Evolutionary conservation across 2,113 vertebrate species (phyloP), one percentile per base, ranked within the genome.

Genomic region (Oncorhynchus keta): DNA sequence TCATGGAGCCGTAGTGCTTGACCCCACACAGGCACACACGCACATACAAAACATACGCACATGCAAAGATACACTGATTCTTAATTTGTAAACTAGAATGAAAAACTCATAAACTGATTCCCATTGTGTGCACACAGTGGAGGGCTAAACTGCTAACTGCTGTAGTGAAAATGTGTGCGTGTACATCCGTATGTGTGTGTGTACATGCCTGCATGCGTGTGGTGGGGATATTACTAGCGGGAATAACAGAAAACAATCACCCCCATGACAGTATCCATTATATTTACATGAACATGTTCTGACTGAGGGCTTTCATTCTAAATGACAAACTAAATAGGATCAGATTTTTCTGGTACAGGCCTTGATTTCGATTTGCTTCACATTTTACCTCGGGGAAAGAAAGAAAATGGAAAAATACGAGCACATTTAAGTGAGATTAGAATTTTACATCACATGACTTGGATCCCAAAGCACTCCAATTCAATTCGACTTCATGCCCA

Each of bases 311-410:
- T 88, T 83, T 86, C 76, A 79, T 83, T 83, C 68, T 79, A 81
- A 87, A 91, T 84, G 77, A 76, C 84, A 80, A 83, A 83, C 83
- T 84, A 90, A 87, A 92, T 83, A 74, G 79, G 83, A 90, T 86
- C 79, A 70, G 75, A 86, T 85, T 89, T 83, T 83, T 81, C 70
- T 74, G 72, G 76, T n/a, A 59, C 35, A 72, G 74, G 78, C 70
- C 75, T 78, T 71, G 4, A 72, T 87, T 83, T 82, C 57, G 75
- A 82, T 87, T 89, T 84, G 69, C 62, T 74, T 87, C 73, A 78
- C 77, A 77, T 81, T 89, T 83, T 78, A 87, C 83, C 89, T 88
- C 79, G 35, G 71, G 85, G 79, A 83, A 77, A 83, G 16, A 72
- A 71, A 80, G 67, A 81, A 81, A 78, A 81, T 74, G 79, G 75